Base-by-base conservation (phyloP, 1,140 invertebrate species). In the Spodoptera frugiperda region DNA sequence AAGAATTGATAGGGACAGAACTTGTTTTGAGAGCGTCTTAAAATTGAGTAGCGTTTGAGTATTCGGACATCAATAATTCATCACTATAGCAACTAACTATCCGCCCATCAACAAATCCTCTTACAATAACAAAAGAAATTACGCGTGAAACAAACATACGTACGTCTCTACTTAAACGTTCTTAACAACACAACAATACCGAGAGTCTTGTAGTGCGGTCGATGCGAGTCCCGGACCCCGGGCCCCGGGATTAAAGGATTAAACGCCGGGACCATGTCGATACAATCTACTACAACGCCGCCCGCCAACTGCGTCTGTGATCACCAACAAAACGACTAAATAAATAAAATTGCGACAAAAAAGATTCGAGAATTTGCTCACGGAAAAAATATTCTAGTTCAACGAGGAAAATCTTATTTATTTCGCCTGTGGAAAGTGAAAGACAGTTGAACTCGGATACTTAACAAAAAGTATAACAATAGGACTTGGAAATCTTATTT, bases 181-280 rank as follows among this genome's bases (percentile, higher is more conserved):
- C 39, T 67, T 49, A 67, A 67, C 44, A 48, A 21, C 15, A 25
- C 44, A 61, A 73, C 55, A 73, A 61, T 39, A 44, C 59, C 59
- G 59, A 46, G 33, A 10, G 71, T 73, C 55, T 72, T 72, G 71
- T 73, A 73, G 71, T 71, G 68, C 71, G 71, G 71, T 73, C 71
- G 71, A 73, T 73, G 55, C 55, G 39, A 67, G 48, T 73, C 55
- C 71, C 55, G 71, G 11, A 73, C 55, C 44, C 71, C 71, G 71
- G 25, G 5, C 25, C 55, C 71, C 55, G 71, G 71, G 71, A 73
- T 73, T 73, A 73, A 73, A 73, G 71, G 71, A 21, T 73, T 73
- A 73, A 61, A 73, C 71, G 68, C 68, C 68, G 68, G 55, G 71
- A 61, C 71, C 46, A 54, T 44, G 70, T 57, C 70, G 71, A 73